Evolutionary conservation across 2,888 invertebrate genomes (phyloP).

Genomic region (Baronia brevicornis): DNA sequence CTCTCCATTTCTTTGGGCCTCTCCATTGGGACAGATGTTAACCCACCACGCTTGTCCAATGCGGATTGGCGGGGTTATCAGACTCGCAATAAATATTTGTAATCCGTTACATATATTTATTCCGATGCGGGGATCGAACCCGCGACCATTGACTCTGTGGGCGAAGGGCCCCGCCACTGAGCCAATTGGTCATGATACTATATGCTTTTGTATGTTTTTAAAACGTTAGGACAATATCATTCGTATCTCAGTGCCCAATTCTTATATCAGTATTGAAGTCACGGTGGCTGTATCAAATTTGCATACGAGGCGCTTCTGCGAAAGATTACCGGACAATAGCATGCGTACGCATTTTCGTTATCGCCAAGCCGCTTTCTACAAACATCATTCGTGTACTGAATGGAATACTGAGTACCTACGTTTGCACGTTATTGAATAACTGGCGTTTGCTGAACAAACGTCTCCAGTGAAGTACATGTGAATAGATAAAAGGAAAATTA

Average conservation of each 20-base stretch:
- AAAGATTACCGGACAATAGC: constrained; percentile 70
- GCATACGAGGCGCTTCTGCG: constrained; percentile 63
- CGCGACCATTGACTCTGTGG: no score
- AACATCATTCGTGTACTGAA: constrained; percentile 43
- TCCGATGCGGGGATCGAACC: no score
- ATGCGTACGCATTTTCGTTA: constrained; percentile 56
- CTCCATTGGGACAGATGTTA: no score
- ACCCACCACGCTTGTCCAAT: no score
- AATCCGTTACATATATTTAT: no score
- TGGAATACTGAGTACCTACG: constrained; percentile 41
- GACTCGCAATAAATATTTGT: no score
- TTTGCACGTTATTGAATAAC: constrained; percentile 28
- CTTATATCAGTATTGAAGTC: constrained; percentile 42
- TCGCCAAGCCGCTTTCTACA: constrained; percentile 74
- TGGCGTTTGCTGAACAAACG: constrained; percentile 12
- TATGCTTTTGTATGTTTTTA: no score
- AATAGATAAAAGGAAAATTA: constrained; percentile 6
- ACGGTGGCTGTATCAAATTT: constrained; percentile 48
- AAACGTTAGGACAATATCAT: background rate
- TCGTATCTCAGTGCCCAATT: constrained; percentile 2
- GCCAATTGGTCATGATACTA: no score
- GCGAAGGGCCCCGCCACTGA: no score
- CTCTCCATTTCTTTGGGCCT: no score
- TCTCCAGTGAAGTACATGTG: constrained; percentile 7
- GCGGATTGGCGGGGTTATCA: no score